Conservation (phyloP, 1,140 invertebrate genomes). For the Cydia amplana region DNA sequence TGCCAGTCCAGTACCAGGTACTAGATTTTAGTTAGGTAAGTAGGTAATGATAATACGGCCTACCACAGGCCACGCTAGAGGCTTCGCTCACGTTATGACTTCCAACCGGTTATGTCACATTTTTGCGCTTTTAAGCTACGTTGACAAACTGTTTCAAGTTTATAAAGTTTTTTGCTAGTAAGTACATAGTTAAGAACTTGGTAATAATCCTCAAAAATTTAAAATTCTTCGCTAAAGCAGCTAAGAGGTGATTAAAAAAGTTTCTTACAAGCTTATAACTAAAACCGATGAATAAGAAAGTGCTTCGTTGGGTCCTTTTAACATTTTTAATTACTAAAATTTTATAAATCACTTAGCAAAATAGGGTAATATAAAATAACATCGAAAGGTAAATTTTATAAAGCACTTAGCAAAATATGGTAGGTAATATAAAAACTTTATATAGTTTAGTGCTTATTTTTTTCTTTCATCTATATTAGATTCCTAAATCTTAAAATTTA, state of each 20-base stretch:
- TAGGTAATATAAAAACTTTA: neutral
- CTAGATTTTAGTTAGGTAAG: no score
- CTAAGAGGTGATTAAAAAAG: slow-evolving; percentile 25
- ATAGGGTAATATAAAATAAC: neutral
- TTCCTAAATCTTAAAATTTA: no score
- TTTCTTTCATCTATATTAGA: no score
- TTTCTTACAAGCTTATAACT: slow-evolving; percentile 15
- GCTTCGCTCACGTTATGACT: no score
- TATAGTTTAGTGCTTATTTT: no score
- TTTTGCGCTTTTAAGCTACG: neutral
- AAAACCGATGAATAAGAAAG: neutral
- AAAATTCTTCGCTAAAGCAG: slow-evolving; percentile 1
- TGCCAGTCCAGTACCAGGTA: no score
- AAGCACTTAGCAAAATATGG: neutral
- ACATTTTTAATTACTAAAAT: neutral
- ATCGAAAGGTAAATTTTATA: neutral
- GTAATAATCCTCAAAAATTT: slow-evolving; percentile 6
- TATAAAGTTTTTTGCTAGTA: neutral
- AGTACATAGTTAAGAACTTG: slow-evolving; percentile 22
- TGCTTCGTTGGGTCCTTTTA: neutral
- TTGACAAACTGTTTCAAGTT: neutral
- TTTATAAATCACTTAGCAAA: neutral
- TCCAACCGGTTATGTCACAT: no score
- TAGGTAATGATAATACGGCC: no score
- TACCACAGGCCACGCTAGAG: no score